These are phyloP conservation scores for Heterocephalus glaber DNA, from an alignment of 2,113 vertebrate genomes.

Conservation along the genomic window DNA sequence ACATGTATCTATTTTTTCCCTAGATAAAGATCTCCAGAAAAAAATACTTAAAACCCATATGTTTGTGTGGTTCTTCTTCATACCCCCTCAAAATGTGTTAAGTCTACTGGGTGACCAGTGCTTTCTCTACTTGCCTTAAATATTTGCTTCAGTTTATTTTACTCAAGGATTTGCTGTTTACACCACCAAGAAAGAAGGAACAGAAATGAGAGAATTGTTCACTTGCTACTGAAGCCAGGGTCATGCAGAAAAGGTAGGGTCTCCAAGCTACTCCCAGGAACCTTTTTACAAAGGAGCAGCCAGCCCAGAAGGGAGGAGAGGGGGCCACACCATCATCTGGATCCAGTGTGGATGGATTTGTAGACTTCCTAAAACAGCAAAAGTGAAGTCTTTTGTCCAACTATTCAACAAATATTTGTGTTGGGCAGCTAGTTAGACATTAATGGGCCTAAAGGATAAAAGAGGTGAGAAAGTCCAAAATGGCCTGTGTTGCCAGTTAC, in stretches of 20 bases:
- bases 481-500: not conserved
- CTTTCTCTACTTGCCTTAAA: not conserved
- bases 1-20: not conserved
- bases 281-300: not conserved
- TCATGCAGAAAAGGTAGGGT: not conserved
- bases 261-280: not conserved
- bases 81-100: not conserved
- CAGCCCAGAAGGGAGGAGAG: not conserved
- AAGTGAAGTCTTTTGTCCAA: not conserved
- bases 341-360: not conserved
- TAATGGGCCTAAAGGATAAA: not conserved
- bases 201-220: not conserved
- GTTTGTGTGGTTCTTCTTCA: not conserved
- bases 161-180: constrained; percentile 7
- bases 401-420: not conserved
- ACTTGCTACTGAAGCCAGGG: not conserved
- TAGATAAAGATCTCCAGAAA: not conserved
- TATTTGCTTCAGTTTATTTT: constrained; percentile 1
- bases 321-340: not conserved
- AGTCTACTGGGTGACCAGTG: not conserved
- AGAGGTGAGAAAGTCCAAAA: not conserved
- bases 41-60: not conserved
- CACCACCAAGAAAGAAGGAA: not conserved
- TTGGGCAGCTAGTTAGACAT: not conserved
- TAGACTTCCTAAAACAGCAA: not conserved